A percentile compares a stretch with the other conserved stretches of the same genome.
Conservation (phyloP, 2,888 invertebrate genomes). For the Acrocyrtus sp. region DNA sequence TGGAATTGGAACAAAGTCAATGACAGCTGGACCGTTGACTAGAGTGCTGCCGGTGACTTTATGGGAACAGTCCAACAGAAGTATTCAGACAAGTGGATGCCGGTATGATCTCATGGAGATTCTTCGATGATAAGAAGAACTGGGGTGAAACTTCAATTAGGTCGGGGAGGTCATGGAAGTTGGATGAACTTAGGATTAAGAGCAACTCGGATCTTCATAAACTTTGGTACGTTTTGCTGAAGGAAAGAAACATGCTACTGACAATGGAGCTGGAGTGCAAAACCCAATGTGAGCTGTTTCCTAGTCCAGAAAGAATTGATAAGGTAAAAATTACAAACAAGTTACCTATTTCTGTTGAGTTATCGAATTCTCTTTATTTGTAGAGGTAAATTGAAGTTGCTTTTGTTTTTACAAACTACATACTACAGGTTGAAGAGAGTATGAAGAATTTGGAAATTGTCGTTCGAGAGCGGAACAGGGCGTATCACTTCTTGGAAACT, state of each 20-base stretch:
- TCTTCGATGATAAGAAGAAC: conserved; percentile 87
- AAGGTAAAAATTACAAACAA: conserved; percentile 75
- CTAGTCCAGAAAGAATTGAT: conserved; percentile 92
- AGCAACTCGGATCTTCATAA: conserved; percentile 96
- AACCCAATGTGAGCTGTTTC: conserved; percentile 76
- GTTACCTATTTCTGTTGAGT: too few species aligned
- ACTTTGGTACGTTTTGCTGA: conserved; percentile 91
- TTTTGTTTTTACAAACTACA: too few species aligned
- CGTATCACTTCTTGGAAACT: conserved; percentile 89
- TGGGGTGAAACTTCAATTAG: conserved; percentile 81
- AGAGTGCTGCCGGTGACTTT: neutral
- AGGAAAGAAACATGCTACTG: conserved; percentile 96
- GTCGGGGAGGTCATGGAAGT: conserved; percentile 87
- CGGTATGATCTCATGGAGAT: conserved; percentile 78
- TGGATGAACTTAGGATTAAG: conserved; percentile 92
- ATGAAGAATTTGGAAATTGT: conserved; percentile 94
- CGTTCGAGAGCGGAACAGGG: conserved; percentile 90
- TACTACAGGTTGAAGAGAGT: conserved; percentile 80
- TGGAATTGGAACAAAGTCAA: too few species aligned
- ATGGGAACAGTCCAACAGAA: neutral
- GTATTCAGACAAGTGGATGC: conserved; percentile 25
- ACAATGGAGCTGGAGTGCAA: conserved; percentile 93
- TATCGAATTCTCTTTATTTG: too few species aligned
- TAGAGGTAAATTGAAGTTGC: neutral
- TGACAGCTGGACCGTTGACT: too few species aligned